Percentiles rank a stretch among this genome's conserved stretches.
Conservation (phyloP, 2,797 vertebrate species). For the Alca torda region DNA sequence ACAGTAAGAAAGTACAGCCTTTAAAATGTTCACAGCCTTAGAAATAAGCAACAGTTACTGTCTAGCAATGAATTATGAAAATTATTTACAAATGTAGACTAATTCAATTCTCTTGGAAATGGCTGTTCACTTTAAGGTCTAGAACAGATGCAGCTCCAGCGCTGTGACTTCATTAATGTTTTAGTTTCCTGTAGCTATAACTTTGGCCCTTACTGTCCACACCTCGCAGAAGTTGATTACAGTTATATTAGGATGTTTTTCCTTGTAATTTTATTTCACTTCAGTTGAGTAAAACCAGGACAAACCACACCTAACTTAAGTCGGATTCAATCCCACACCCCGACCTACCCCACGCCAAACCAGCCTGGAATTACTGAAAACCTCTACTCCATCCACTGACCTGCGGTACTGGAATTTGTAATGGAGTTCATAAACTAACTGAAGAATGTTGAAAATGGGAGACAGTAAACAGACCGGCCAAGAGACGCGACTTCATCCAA, state of each 20-base stretch:
- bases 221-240: conserved; percentile 19
- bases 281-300: conserved; percentile 59
- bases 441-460: conserved; percentile 69
- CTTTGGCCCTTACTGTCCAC: neutral
- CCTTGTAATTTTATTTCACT: conserved; percentile 51
- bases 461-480: conserved; percentile 50
- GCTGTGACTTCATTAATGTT: neutral
- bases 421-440: conserved; percentile 58
- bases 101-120: neutral
- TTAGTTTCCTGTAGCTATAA: conserved; percentile 7
- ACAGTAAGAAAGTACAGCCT: neutral
- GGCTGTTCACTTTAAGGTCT: neutral
- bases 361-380: conserved; percentile 65
- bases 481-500: conserved; percentile 44
- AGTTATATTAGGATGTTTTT: conserved; percentile 25
- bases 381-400: conserved; percentile 48
- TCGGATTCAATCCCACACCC: conserved; percentile 52
- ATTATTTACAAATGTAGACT: neutral
- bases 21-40: neutral
- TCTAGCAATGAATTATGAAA: neutral
- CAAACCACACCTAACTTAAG: conserved; percentile 53
- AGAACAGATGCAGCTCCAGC: neutral
- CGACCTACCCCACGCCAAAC: conserved; percentile 45
- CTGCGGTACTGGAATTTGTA: conserved; percentile 63
- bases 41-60: neutral